Evolutionary conservation across 1,140 invertebrate genomes (phyloP), one percentile per base, ranked within the genome.

Genomic region (Cotesia vestalis): DNA sequence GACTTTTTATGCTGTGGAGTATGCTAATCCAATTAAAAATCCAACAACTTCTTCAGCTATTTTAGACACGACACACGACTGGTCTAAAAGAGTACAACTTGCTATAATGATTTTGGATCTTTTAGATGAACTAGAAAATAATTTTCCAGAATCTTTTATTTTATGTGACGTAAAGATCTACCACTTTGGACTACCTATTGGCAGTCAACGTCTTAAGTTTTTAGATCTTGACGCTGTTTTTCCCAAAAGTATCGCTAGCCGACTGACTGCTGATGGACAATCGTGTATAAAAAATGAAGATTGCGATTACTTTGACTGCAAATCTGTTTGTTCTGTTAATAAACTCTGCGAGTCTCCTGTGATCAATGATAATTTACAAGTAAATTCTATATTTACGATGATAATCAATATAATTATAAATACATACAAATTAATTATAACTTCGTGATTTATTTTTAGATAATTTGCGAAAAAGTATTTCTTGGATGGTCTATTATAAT

Each of bases 161-260:
- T 79, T 93, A 2, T 93, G 92, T 81, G 91, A 92, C 81, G 84
- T 93, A 0, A 91, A 92, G 81, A 84, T 90, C 34, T 87, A 89
- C 55, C 90, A 93, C 78, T 93, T 93, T 83, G 91, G 91, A 4
- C 69, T 91, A 0, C 83, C 87, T 8, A 78, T 84, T 3, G 86
- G 88, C 52, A 86, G 85, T 2, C 86, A 86, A 36, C 87, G 83
- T 73, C 73, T 90, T 12, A 89, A 91, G 81, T 89, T 91, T 66
- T 79, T 92, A 52, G 90, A 92, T 81, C 78, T 90, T 27, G 90
- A 91, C 76, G 84, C 86, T 3, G 88, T 89, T 1, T 88, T 88
- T 73, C 87, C 89, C 3, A 82, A 80, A 72, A 82, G 84, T 3
- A 77, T 90, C 4, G 81, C 88, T 20, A 82, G 84, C 72, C 79